Conservation (phyloP, 2,888 invertebrate species). For the Polydrusus tereticollis region DNA sequence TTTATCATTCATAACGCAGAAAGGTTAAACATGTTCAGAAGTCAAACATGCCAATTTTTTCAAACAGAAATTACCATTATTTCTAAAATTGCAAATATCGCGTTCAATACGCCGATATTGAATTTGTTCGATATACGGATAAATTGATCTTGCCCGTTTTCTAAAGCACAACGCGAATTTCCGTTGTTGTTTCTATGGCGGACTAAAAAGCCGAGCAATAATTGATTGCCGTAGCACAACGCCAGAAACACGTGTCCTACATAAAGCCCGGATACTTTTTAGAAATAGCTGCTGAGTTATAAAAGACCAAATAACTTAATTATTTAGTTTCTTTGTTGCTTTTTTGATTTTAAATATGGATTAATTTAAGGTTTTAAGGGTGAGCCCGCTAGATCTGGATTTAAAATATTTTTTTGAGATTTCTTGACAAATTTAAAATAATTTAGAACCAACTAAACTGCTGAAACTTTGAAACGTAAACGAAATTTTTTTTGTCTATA, state of each 20-base stretch:
- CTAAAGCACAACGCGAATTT: neutral
- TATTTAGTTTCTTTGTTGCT: neutral
- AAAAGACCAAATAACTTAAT: neutral
- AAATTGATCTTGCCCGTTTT: neutral
- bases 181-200: neutral
- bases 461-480: too few relatives aligned
- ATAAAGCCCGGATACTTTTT: neutral
- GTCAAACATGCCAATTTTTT: neutral
- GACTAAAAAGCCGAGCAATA: constrained; percentile 26
- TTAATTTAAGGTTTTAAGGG: too few relatives aligned
- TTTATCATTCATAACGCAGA: too few relatives aligned
- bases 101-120: neutral
- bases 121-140: neutral
- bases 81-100: neutral
- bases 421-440: too few relatives aligned
- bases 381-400: too few relatives aligned
- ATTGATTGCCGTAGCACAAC: constrained; percentile 34
- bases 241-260: constrained; percentile 29
- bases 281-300: neutral
- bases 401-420: too few relatives aligned
- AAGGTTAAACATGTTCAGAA: too few relatives aligned
- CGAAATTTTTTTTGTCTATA: too few relatives aligned
- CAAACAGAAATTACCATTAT: neutral
- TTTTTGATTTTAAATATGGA: too few relatives aligned
- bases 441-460: too few relatives aligned